Evolutionary conservation across 2,113 vertebrate genomes (phyloP), one percentile per base, ranked within the genome.

Genomic region (Oreotrochilus melanogaster): DNA sequence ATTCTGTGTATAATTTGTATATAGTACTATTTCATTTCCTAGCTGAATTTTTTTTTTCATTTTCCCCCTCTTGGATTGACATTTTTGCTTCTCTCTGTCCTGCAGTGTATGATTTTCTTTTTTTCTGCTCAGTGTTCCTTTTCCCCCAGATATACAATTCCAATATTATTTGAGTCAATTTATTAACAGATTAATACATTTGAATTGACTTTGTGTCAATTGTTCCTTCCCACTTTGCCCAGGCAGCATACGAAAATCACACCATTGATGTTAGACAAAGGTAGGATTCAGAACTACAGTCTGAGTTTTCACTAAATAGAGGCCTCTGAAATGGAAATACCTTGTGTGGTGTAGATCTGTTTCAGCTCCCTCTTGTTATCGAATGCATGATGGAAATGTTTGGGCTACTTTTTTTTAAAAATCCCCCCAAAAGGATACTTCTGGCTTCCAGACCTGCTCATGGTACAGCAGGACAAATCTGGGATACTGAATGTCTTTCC

Each of bases 1-100:
- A 39, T 39, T 88, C 92, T 69, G 19, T 78, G 80, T 86, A 70
- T 74, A 64, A 95, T 96, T 92, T 96, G 85, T 96, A 50, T 90
- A 92, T 67, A 83, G 64, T 54, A 39, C 5, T 21, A 74, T 88
- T 90, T 90, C 11, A 35, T 88, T 94, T 96, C 64, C 82, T 85
- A 74, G 67, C 9, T 64, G 86, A 90, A 82, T 90, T 74, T 70
- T 83, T 81, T 89, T 76, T 37, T 18, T 14, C 4, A 7, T 60
- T 72, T 71, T 87, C 33, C 51, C n/a, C 12, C n/a, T 50, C 27
- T 50, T 23, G 7, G 39, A 22, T 25, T 39, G 60, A 57, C n/a
- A 42, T 81, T 74, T 37, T 88, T 61, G 3, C 30, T 69, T 14
- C n/a, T 73, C 11, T 78, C 39, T 33, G 9, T 86, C 83, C 54